phyloP scores from a whole-genome alignment of 53 echinoderm and acorn worm genomes.

The Actinopyga echinites region DNA sequence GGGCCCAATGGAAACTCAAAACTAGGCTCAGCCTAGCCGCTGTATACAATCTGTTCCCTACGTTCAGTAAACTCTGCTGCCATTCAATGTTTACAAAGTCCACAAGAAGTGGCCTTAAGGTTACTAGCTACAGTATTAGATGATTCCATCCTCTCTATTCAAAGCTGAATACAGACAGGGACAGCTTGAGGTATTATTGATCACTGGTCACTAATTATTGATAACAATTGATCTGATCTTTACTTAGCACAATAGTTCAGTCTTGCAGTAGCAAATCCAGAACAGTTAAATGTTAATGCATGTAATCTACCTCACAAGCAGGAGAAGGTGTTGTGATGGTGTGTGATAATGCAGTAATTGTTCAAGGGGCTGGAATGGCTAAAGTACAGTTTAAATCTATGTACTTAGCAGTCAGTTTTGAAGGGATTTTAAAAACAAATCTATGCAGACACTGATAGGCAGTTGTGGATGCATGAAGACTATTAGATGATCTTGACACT shows the following conservation, averaged over 20 bases:
- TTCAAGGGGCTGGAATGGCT: too few species aligned
- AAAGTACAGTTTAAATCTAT: too few species aligned
- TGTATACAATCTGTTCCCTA: background rate
- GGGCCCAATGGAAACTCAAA: too few species aligned
- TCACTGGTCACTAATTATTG: constrained; percentile 13
- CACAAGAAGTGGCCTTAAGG: background rate
- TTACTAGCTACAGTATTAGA: background rate
- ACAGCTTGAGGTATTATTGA: constrained; percentile 5
- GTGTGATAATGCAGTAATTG: too few species aligned
- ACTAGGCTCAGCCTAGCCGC: background rate
- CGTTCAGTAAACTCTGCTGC: constrained; percentile 23
- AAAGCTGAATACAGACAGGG: background rate
- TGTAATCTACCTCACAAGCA: background rate
- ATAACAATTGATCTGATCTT: constrained; percentile 16
- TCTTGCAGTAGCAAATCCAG: background rate
- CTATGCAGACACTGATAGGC: too few species aligned
- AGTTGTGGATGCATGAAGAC: too few species aligned
- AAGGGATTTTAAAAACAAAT: too few species aligned
- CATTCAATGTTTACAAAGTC: background rate
- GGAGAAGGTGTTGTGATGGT: background rate
- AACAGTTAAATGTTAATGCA: constrained; percentile 22
- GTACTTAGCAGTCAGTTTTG: too few species aligned
- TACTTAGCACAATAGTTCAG: background rate
- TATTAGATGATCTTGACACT: too few species aligned
- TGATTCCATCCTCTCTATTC: background rate